phyloP scores from a whole-genome alignment of 2,113 vertebrate genomes.

The Catharus minimus region DNA sequence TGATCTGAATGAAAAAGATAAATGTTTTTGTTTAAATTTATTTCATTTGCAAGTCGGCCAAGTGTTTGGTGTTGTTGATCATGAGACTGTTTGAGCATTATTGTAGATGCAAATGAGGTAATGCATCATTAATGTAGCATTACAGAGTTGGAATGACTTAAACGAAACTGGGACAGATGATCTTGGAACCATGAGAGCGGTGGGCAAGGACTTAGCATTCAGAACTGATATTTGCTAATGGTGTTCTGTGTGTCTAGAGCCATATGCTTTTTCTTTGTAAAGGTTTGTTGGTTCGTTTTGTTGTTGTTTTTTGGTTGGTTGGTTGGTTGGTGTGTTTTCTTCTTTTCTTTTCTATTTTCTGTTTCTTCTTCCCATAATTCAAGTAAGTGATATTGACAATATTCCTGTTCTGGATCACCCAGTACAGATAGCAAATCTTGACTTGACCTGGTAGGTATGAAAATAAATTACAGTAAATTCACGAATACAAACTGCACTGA shows the following conservation, averaged over 20 bases:
- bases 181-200: background rate
- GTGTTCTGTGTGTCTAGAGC: background rate
- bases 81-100: background rate
- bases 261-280: background rate
- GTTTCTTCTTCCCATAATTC: background rate
- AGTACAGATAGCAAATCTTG: background rate
- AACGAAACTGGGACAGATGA: background rate
- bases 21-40: background rate
- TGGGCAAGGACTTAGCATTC: background rate
- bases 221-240: background rate
- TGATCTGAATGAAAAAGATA: background rate
- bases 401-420: background rate
- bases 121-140: background rate
- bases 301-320: background rate
- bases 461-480: background rate
- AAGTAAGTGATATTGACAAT: background rate
- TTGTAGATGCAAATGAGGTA: background rate
- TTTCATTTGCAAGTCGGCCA: background rate
- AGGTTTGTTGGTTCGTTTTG: background rate
- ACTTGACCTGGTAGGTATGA: background rate
- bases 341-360: background rate
- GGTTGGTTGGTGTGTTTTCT: no score
- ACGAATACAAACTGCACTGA: no score
- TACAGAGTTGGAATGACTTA: background rate
- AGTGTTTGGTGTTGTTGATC: background rate